Evolutionary conservation across 2,888 invertebrate species (phyloP).

Genomic region (Geophilus truncorum): DNA sequence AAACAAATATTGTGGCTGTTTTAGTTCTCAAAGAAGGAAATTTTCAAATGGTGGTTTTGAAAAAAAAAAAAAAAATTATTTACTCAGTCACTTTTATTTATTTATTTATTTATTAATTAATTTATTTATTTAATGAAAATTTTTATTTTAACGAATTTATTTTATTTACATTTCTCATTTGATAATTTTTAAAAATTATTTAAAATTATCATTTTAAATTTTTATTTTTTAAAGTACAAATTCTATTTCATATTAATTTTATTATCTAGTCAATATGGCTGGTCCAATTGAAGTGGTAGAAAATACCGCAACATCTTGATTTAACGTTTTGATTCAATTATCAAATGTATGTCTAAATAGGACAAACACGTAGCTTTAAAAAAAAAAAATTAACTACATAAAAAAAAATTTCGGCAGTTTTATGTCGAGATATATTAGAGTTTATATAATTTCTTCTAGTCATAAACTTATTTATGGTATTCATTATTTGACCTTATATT

Average conservation of each 20-base stretch:
- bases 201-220: neutral
- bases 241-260: neutral
- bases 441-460: neutral
- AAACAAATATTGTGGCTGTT: neutral
- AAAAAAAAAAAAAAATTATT: neutral
- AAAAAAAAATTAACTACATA: neutral
- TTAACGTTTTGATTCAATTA: neutral
- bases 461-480: no score
- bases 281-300: neutral
- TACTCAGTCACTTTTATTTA: neutral
- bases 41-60: no score
- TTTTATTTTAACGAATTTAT: neutral
- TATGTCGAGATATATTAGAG: neutral
- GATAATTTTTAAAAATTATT: neutral
- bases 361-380: neutral
- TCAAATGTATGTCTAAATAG: neutral
- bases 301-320: neutral
- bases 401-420: neutral
- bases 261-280: slow-evolving; percentile 12
- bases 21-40: no score
- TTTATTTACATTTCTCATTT: neutral
- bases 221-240: neutral
- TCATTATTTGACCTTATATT: no score
- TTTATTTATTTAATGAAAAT: no score
- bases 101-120: neutral